Evolutionary conservation across 2,888 invertebrate species (phyloP), one percentile per base, ranked within the genome.

Genomic region (Parochlus steinenii): DNA sequence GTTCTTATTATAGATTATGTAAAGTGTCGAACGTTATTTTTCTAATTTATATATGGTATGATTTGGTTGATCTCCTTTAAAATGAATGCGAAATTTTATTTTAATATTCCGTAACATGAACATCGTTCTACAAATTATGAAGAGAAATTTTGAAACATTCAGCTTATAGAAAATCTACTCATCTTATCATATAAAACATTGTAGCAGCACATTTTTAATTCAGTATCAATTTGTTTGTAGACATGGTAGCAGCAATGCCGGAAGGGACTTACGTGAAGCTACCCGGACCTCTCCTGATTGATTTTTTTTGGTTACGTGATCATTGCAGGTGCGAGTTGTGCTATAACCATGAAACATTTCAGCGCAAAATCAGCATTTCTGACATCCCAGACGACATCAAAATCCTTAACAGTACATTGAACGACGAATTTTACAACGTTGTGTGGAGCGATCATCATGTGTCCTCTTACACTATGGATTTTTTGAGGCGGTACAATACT

Each of bases 361-460:
- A 76, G 52, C 64, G 72, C 44, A 65, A 62, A 33, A 54, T 58
- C 19, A 67, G 71, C 50, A 53, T 74, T 29, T 44, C 71, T 25
- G 62, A 67, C 15, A 56, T 73, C 29, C 64, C 69, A 1, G 58
- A 50, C 6, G 50, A 69, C 38, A 54, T 64, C 0, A 49, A 46
- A 20, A 59, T 68, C 0, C 29, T 45, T 5, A 41, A 47, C 1
- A 48, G 60, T 2, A 39, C 42, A 7, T 52, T 59, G 32, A 46
- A 53, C 12, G 52, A 55, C 2, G 46, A 51, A 5, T 46, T 54
- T 15, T 45, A 71, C 15, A 40, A 41, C 6, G 50, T 75, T 3
- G 56, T 46, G 43, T 77, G 72, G 74, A 60, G 54, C 31, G 73
- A 73, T 48, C 52, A 54, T 1, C 74, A 75, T 45, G 44, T 55